Evolutionary conservation across 2,797 vertebrate species (phyloP).

Genomic region (Sphaeramia orbicularis): DNA sequence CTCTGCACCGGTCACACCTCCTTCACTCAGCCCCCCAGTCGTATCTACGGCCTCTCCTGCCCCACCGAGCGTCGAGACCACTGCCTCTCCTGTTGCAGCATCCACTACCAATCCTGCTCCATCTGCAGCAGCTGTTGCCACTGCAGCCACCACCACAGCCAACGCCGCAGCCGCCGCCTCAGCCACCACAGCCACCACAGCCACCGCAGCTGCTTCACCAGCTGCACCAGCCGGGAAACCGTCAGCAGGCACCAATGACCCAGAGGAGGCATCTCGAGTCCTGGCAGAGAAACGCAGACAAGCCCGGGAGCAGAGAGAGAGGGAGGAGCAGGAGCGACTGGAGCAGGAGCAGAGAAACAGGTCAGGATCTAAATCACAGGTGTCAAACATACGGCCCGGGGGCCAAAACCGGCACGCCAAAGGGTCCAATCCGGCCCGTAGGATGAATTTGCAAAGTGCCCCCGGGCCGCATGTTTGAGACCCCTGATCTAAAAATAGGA

Average conservation of each 20-base stretch:
- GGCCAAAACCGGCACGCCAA: no score
- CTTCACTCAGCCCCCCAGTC: conserved; percentile 51
- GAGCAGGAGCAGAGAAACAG: conserved; percentile 91
- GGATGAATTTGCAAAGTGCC: no score
- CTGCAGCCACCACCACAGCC: background rate
- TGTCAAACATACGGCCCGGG: no score
- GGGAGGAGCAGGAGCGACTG: conserved; percentile 91
- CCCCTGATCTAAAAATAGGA: no score
- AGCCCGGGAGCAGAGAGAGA: conserved; percentile 93
- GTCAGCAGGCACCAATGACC: conserved; percentile 92
- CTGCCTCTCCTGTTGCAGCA: conserved; percentile 1
- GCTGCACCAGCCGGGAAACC: conserved; percentile 60
- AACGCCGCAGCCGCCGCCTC: background rate
- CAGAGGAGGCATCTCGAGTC: conserved; percentile 90
- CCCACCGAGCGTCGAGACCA: conserved; percentile 2
- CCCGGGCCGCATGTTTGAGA: no score
- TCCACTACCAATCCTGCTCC: background rate
- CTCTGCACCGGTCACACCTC: conserved; percentile 64
- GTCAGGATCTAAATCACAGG: conserved; percentile 81
- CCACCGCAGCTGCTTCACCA: background rate
- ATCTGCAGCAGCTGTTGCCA: background rate
- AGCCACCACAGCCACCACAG: background rate
- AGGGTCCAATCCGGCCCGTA: no score
- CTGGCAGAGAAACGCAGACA: conserved; percentile 93
- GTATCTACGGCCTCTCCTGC: conserved; percentile 39